Percentiles rank a stretch among this genome's conserved stretches.
phyloP scores from a whole-genome alignment of 2,113 vertebrate species.

The Rhineura floridana region DNA sequence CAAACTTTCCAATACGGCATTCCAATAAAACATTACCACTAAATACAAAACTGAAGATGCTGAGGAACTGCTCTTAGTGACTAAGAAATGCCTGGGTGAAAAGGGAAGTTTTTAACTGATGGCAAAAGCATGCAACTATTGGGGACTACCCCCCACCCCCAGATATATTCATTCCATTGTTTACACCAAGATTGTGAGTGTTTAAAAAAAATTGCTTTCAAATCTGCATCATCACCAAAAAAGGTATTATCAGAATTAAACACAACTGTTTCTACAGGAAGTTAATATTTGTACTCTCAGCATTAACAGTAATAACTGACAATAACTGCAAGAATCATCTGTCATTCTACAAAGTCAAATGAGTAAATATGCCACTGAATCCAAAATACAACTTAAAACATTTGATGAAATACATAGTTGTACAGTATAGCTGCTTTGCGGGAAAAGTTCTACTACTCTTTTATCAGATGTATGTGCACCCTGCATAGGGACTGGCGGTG shows the following conservation, averaged over 20 bases:
- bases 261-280: background rate
- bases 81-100: no score
- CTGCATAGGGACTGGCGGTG: background rate
- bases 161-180: background rate
- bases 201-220: constrained; percentile 27
- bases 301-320: background rate
- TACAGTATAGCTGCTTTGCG: background rate
- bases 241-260: background rate
- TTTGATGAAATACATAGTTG: no score
- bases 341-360: background rate
- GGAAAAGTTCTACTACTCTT: background rate
- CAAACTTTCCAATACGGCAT: no score
- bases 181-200: constrained; percentile 17
- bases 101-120: no score
- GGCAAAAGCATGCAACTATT: no score
- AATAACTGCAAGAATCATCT: background rate
- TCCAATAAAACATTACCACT: no score
- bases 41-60: no score
- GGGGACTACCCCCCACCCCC: no score
- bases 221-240: background rate
- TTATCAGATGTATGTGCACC: background rate
- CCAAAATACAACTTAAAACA: background rate
- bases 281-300: background rate
- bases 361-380: background rate
- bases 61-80: no score